Base-by-base conservation (phyloP, 2,797 vertebrate species). In the Erethizon dorsatum region DNA sequence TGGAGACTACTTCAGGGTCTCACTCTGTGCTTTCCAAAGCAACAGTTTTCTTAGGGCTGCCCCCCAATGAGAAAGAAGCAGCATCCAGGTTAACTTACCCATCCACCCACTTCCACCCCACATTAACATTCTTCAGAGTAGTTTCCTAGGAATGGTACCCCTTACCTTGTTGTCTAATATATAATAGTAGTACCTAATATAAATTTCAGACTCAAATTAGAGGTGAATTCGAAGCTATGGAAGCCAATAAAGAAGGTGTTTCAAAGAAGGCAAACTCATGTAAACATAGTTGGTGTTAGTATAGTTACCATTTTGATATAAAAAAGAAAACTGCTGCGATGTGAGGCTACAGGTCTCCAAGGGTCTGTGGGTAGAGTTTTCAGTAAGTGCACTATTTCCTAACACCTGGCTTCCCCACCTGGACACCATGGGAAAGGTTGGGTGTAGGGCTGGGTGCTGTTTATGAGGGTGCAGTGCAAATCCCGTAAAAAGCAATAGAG, bases 21-120 rank as follows among this genome's bases (percentile, higher is more conserved):
- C 47, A 20, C 28, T 91, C 24, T 75, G 63, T 87, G 95, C 37
- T 63, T 90, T 94, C 71, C 59, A 82, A 79, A 67, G 33, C 41
- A 94, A 63, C 1, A 83, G 6, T 61, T 82, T 86, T 18, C 4
- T 92, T 31, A 54, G 47, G 5, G 24, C 9, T 73, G 47, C 47
- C 20, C 18, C 20, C 88, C 47, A 22, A 8, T 84, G 50, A 41
- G 37, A 90, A 91, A 90, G 17, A 45, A 77, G 50, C 0, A 87
- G 26, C 14, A 57, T 67, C 31, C 41, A 57, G 13, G 5, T 69
- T 73, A 33, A 61, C 28, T 77, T 26, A 47, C 24, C 24, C 73
- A 71, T 9, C 20, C 20, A 26, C 71, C 41, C 71, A 75, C 41
- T 26, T 14, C 77, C 22, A 31, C 33, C 65, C 11, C 20, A n/a